Base-by-base conservation (phyloP, 2,113 vertebrate genomes). In the Alectura lathami region DNA sequence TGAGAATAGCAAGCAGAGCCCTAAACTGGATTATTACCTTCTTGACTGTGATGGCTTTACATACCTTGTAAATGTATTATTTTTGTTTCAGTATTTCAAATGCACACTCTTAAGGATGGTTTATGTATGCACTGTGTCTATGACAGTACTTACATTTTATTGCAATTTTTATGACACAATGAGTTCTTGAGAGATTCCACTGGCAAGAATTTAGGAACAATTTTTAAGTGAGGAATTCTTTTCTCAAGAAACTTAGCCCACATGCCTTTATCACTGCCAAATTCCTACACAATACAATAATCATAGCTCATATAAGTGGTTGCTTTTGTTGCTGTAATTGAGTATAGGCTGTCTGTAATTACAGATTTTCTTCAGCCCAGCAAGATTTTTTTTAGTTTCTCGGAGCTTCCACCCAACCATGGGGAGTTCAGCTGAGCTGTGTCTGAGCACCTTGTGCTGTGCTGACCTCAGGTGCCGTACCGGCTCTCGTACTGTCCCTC, bases 121-220 rank as follows among this genome's bases (percentile, higher is more conserved):
- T 93, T 94, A 92, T 88, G 43, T 34, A 66, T 2, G 17, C 16
- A 47, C 63, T 70, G 42, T 80, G 53, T 57, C 79, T 83, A 32
- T 88, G 77, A 84, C 38, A 94, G 64, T 69, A 74, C 48, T 89
- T 88, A 67, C 30, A 34, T 47, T 93, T 93, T 93, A 90, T 63
- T 74, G 73, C 27, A 23, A 7, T 36, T 94, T 96, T 92, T 92
- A 94, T 69, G 60, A 72, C 47, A 74, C 51, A 75, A n/a, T 75
- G 69, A 68, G 21, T 77, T 91, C 54, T 67, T 75, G 27, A 93
- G 38, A 18, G 16, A 74, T 77, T 67, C 32, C 30, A 86, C 17
- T 74, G 47, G 34, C 45, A 88, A 30, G 59, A 81, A 78, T 40
- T 92, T 78, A 51, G 56, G 42, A 18, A 2, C 15, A 86, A 47